phyloP scores from a whole-genome alignment of 2,113 vertebrate species.

The Cervus canadensis region DNA sequence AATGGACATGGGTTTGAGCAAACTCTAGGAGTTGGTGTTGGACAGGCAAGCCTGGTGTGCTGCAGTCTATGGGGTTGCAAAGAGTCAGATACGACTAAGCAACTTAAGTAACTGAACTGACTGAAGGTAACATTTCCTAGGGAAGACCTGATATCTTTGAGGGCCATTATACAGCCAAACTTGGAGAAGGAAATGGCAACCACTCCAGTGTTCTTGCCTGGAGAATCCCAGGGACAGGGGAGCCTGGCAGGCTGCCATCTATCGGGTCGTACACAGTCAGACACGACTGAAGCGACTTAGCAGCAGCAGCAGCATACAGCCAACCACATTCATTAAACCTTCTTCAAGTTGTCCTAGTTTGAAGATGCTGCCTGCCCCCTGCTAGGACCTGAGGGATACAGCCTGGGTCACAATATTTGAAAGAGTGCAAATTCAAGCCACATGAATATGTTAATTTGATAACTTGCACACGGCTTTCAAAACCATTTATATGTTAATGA shows the following conservation, averaged over 20 bases:
- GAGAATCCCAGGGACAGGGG: not conserved
- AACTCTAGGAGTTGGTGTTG: not conserved
- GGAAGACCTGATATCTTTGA: not conserved
- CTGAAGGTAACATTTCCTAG: not conserved
- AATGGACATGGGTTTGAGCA: not conserved
- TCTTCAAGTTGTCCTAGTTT: not conserved
- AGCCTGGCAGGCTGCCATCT: fast-evolving
- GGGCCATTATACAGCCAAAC: fast-evolving
- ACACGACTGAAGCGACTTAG: fast-evolving
- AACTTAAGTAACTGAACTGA: not conserved
- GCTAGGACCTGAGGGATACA: not conserved
- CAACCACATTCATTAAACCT: not conserved
- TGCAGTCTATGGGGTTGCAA: not conserved
- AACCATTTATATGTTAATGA: not conserved
- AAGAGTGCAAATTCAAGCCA: not conserved
- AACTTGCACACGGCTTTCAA: not conserved
- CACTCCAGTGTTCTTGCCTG: not conserved
- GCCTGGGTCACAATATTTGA: not conserved
- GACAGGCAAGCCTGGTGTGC: not conserved
- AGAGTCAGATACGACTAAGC: not conserved
- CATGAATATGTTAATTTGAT: not conserved
- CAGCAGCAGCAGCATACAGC: not conserved
- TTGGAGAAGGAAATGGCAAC: not conserved
- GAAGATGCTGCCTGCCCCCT: not conserved
- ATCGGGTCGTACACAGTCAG: fast-evolving